These are phyloP conservation scores for Acanthochromis polyacanthus DNA, from an alignment of 2,113 vertebrate species.

Conservation along the genomic window DNA sequence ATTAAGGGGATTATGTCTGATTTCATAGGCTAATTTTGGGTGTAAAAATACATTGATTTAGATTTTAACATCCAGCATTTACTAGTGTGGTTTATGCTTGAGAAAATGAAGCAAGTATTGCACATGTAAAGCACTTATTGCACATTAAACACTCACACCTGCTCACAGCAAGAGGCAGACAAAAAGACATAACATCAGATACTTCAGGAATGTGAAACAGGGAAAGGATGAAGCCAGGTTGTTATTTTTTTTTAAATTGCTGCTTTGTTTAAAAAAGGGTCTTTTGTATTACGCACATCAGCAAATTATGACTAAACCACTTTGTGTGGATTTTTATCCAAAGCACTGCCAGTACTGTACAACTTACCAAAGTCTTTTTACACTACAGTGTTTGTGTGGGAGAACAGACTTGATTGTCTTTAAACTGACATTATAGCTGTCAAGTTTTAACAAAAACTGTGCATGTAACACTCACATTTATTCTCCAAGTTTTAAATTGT, in stretches of 20 bases:
- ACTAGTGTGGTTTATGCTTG: constrained; percentile 6
- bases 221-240: constrained; percentile 7
- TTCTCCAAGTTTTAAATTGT: background rate
- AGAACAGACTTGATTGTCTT: constrained; percentile 9
- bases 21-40: constrained; percentile 2
- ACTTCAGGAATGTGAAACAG: constrained; percentile 11
- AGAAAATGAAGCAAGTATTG: constrained; percentile 45
- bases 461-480: background rate
- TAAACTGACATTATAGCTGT: background rate
- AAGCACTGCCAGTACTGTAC: constrained; percentile 11
- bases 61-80: constrained; percentile 4
- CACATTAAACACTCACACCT: constrained; percentile 53
- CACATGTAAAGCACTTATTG: constrained; percentile 64
- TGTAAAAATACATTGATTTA: background rate
- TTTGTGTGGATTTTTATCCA: constrained; percentile 19
- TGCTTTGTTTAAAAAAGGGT: constrained; percentile 19
- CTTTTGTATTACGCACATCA: background rate
- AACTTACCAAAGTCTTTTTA: constrained; percentile 44
- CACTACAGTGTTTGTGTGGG: constrained; percentile 9
- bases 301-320: constrained; percentile 14
- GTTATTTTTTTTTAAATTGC: constrained; percentile 26
- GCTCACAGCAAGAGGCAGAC: background rate
- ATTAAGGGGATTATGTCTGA: constrained; percentile 17
- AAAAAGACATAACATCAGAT: constrained; percentile 1
- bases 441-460: background rate